Conservation (phyloP, 2,113 vertebrate genomes). For the Calyptomena viridis region DNA sequence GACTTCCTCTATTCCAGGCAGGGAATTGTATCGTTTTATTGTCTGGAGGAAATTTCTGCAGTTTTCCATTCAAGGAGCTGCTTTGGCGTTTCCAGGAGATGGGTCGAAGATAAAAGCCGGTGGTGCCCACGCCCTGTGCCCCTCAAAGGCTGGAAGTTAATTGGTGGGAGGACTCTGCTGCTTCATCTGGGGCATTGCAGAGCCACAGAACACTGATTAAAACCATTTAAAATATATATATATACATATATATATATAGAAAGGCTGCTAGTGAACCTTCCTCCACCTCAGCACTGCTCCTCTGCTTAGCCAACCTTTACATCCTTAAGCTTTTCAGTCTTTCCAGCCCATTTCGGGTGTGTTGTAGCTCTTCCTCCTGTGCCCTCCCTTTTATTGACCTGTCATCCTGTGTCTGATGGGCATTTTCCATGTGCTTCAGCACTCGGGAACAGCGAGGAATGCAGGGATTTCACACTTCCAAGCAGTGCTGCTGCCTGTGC, state of each 20-base stretch:
- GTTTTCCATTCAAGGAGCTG: background rate
- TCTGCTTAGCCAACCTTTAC: background rate
- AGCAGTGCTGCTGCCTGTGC: background rate
- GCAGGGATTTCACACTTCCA: background rate
- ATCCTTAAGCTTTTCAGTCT: background rate
- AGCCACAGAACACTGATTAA: background rate
- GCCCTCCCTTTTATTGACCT: conserved; percentile 41
- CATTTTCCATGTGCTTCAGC: background rate
- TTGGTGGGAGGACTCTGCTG: background rate
- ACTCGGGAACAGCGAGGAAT: fast-evolving
- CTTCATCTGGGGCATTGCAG: background rate
- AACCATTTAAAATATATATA: background rate
- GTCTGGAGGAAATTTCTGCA: conserved; percentile 8
- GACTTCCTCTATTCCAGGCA: background rate
- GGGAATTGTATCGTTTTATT: background rate
- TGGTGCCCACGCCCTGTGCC: background rate
- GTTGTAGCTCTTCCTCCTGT: background rate
- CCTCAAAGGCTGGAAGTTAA: background rate
- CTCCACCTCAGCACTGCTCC: background rate
- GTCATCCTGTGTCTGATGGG: background rate
- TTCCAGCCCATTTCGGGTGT: conserved; percentile 28
- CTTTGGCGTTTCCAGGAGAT: background rate
- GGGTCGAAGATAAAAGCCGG: background rate
- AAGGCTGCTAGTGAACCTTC: background rate
- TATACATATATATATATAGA: background rate